Conservation (phyloP, 2,113 vertebrate species). For the Accipiter cooperii region DNA sequence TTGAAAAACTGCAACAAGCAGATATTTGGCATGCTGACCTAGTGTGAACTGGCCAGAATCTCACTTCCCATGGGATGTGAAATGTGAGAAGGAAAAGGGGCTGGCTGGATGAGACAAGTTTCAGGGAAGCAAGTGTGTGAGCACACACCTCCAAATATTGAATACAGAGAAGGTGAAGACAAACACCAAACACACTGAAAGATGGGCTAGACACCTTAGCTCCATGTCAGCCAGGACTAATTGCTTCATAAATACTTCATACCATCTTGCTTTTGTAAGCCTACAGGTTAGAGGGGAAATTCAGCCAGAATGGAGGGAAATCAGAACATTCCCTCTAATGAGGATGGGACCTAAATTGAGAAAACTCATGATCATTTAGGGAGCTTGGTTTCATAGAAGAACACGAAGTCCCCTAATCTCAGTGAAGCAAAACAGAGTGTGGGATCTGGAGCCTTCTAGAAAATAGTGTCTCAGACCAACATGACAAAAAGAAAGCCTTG, state of each 20-base stretch:
- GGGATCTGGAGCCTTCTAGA: neutral
- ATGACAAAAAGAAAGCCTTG: neutral
- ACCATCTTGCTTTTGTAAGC: neutral
- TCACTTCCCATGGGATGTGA: neutral
- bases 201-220: neutral
- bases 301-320: neutral
- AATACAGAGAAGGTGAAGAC: neutral
- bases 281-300: neutral
- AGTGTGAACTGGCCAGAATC: neutral
- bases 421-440: neutral
- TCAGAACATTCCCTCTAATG: neutral
- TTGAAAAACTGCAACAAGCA: neutral
- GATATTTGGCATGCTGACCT: neutral
- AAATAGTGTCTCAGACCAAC: neutral
- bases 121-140: neutral
- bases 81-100: neutral
- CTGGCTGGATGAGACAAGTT: accelerated
- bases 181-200: neutral
- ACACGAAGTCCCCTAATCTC: neutral
- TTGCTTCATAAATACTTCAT: neutral
- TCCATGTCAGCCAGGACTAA: accelerated
- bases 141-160: neutral
- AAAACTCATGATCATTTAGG: neutral
- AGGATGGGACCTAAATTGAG: neutral
- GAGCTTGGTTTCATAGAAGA: neutral